Base-by-base conservation (phyloP, 2,888 invertebrate species). In the Nematopogon swammerdamellus region DNA sequence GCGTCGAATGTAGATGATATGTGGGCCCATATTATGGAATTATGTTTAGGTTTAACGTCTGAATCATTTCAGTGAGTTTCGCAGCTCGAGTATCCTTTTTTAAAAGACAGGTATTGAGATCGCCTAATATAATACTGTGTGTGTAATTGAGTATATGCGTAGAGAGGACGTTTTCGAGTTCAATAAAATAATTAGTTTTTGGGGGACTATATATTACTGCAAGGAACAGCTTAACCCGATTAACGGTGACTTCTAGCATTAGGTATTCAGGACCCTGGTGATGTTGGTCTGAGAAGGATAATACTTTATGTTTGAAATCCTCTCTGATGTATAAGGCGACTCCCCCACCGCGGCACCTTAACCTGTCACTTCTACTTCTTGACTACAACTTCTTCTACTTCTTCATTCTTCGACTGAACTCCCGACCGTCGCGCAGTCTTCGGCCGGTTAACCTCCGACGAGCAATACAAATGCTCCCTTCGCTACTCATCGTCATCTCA, bases 161-260 rank as follows among this genome's bases (percentile, higher is more conserved):
- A 36, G 36, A 36, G 8, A 53, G 49, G 11, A 47, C 14, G 10
- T 16, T 19, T 45, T 52, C 52, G 30, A 54, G 45, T 10, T 48
- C 11, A 18, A 48, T 18, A 25, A 54, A 54, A 20, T 53, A 53
- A 19, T 50, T 45, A 2, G 50, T 18, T n/a, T 17, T 48, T 3
- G 48, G 20, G 3, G 54, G 53, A 19, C 49, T 44, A 44, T 54
- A 52, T 18, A 52, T 30, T 10, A 51, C 45, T 2, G 51, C 48
- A 1, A 52, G 46, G 17, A 52, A 47, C 11, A 54, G 14, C 19
- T 51, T 54, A 14, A 44, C 46, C 11, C 49, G 46, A 18, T 50
- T 44, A 3, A 51, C 10, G 19, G 19, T 16, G 1, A 53, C 17
- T 20, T 51, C 51, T 19, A 53, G 17, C 11, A 51, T 36, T 1